phyloP scores from a whole-genome alignment of 2,113 vertebrate species.

The Lepus europaeus region DNA sequence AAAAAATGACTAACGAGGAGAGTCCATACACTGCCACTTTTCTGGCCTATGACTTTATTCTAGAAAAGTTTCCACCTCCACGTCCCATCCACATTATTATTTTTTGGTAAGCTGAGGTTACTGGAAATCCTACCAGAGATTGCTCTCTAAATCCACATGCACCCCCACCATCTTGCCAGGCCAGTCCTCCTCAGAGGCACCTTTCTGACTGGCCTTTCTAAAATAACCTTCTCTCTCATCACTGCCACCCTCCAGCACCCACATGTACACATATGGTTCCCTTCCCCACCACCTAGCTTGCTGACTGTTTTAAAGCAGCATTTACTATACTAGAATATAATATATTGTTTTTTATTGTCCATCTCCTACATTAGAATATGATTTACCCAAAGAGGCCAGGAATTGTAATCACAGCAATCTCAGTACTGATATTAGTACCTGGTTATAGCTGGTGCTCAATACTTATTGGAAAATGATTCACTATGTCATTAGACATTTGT shows the following conservation, averaged over 20 bases:
- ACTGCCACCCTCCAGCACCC: not conserved
- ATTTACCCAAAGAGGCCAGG: not conserved
- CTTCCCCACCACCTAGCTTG: not conserved
- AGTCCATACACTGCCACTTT: not conserved
- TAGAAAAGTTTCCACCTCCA: not conserved
- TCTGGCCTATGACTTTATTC: not conserved
- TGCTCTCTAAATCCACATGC: not conserved
- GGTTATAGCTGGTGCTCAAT: not conserved
- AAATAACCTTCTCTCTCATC: not conserved
- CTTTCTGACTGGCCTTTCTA: not conserved
- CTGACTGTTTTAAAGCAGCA: conserved; percentile 7
- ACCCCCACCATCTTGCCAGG: not conserved
- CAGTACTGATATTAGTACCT: not conserved
- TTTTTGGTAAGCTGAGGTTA: not conserved
- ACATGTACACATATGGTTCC: not conserved
- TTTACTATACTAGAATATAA: not conserved
- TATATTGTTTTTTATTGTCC: not conserved
- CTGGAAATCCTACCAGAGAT: not conserved
- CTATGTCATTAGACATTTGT: not conserved
- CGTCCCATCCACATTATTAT: not conserved
- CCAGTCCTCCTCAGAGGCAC: not conserved
- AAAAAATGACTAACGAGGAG: not conserved
- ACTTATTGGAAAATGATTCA: not conserved
- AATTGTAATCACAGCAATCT: not conserved
- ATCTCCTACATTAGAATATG: not conserved